Evolutionary conservation across 2,113 vertebrate genomes (phyloP).

Genomic region (Festucalex cinctus): DNA sequence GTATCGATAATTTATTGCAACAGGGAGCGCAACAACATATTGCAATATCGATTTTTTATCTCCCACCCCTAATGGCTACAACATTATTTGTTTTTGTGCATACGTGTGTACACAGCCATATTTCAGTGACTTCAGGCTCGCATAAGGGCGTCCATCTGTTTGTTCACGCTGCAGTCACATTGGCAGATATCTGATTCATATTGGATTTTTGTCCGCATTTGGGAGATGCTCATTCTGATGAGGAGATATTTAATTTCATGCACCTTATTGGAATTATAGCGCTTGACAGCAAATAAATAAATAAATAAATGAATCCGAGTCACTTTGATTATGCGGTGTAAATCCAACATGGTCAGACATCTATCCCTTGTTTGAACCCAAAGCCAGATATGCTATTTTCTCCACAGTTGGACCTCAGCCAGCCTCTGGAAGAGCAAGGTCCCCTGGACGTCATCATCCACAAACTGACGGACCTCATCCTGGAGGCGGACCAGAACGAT

Average conservation of each 20-base stretch:
- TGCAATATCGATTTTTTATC: too few species aligned
- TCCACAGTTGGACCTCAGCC: conserved; percentile 86
- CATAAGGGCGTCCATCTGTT: not conserved
- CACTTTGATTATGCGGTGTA: not conserved
- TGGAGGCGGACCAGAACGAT: conserved; percentile 97
- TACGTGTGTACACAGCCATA: too few species aligned
- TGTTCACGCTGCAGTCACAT: not conserved
- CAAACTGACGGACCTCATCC: conserved; percentile 95
- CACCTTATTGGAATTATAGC: not conserved
- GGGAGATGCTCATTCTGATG: not conserved
- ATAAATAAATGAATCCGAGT: not conserved
- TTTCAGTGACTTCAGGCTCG: too few species aligned
- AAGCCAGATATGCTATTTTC: conserved; percentile 9
- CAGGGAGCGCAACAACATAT: too few species aligned
- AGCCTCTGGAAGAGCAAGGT: conserved; percentile 93
- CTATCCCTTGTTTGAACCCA: not conserved
- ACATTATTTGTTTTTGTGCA: too few species aligned
- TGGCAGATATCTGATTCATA: not conserved
- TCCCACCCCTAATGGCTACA: too few species aligned
- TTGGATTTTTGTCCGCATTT: not conserved
- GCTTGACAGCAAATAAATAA: not conserved
- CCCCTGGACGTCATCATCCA: conserved; percentile 97
- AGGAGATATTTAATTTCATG: not conserved
- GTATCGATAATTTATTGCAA: too few species aligned
- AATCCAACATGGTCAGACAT: not conserved